Evolutionary conservation across 2,888 invertebrate genomes (phyloP), one percentile per base, ranked within the genome.

Genomic region (Thymelicus lineola): DNA sequence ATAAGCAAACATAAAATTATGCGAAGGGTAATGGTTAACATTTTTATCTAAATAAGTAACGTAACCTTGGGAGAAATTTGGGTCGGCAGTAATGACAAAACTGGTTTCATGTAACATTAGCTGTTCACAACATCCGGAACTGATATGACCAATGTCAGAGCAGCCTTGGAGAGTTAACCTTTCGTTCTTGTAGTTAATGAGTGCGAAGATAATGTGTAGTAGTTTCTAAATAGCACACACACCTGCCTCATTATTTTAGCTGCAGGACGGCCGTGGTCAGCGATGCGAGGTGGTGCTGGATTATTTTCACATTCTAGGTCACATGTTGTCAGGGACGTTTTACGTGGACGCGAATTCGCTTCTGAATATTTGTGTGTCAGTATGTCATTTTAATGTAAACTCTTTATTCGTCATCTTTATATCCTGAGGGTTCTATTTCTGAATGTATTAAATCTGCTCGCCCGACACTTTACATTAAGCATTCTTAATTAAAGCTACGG

Each of bases 291-390:
- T 91, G 88, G 89, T 84, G 83, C 86, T 86, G 82, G 86, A 89
- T 87, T 92, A 92, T 93, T 91, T 90, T 90, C 86, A 91, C 86
- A 90, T 90, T 89, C 89, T 92, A 84, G 93, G 93, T 90, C 91
- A 87, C 83, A 81, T 86, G 80, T 83, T 85, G 89, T 90, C 91
- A 90, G 84, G 93, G 93, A 92, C 91, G 77, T 80, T 83, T 82
- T 82, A 82, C 78, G 81, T 80, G 77, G 79, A 75, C 77, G 76
- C 82, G 80, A 84, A 82, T 79, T 76, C 76, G 71, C 73, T 57
- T 70, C 70, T 74, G 72, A 76, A 78, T 81, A 79, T 85, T 80
- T 80, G 79, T 79, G 76, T 80, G 75, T 80, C 79, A 79, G 64
- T 72, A 59, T 71, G 73, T 73, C 71, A 64, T 75, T 65, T 73